phyloP scores from a whole-genome alignment of 2,113 vertebrate genomes.

The Proteles cristata region DNA sequence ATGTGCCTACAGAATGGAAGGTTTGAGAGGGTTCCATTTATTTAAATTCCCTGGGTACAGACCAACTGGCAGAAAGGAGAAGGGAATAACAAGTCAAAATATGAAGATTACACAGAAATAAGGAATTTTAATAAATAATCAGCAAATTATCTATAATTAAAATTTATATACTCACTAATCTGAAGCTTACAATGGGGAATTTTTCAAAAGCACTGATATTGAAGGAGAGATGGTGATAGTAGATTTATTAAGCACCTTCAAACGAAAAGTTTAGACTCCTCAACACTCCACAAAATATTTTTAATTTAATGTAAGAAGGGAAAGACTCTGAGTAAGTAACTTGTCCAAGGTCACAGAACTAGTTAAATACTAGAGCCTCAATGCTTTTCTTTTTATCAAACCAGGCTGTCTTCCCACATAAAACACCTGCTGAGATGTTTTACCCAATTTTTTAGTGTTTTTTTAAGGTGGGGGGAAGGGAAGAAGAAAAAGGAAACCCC shows the following conservation, averaged over 20 bases:
- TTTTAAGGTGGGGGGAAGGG: background rate
- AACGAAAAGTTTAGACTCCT: background rate
- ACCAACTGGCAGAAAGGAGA: background rate
- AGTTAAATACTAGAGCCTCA: background rate
- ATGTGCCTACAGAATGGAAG: background rate
- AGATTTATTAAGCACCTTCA: background rate
- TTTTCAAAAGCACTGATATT: background rate
- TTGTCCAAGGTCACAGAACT: background rate
- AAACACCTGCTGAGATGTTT: background rate
- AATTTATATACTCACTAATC: background rate
- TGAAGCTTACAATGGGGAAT: background rate
- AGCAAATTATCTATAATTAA: background rate
- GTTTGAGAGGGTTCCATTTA: background rate
- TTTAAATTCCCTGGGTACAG: constrained; percentile 15
- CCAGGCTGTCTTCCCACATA: background rate
- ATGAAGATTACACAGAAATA: constrained; percentile 25
- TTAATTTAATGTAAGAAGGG: background rate
- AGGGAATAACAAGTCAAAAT: constrained; percentile 27
- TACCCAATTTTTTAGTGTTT: background rate
- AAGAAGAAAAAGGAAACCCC: background rate
- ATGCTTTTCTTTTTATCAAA: background rate
- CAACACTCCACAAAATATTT: background rate
- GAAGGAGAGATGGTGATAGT: background rate
- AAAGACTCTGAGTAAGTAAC: background rate
- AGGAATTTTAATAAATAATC: constrained; percentile 46